Conservation (phyloP, 1,140 invertebrate species). For the Halictus rubicundus region DNA sequence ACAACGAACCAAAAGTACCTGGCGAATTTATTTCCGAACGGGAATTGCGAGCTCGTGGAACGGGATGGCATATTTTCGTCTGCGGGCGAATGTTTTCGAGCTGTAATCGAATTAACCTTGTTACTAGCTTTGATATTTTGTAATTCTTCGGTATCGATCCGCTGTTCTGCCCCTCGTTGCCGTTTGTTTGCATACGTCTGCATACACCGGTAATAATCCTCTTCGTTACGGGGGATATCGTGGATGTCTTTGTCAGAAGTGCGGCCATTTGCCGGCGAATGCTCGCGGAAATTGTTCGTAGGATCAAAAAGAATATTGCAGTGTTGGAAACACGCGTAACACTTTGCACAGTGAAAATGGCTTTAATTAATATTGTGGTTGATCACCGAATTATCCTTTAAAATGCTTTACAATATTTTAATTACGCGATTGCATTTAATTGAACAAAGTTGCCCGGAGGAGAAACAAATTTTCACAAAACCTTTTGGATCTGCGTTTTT, state of each 20-base stretch:
- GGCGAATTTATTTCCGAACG: too few relatives aligned
- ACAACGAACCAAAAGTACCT: too few relatives aligned
- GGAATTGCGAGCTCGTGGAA: background rate
- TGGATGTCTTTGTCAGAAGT: background rate
- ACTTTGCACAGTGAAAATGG: too few relatives aligned
- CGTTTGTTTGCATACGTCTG: slow-evolving; percentile 11
- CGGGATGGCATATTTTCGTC: background rate
- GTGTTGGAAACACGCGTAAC: too few relatives aligned
- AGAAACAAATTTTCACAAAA: too few relatives aligned
- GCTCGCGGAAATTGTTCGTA: background rate
- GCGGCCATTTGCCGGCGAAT: background rate
- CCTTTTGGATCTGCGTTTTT: too few relatives aligned
- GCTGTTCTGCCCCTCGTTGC: background rate
- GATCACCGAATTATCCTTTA: too few relatives aligned
- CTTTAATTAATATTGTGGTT: too few relatives aligned
- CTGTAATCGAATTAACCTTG: background rate
- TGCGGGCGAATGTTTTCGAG: background rate
- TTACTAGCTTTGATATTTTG: background rate
- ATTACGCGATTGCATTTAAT: too few relatives aligned
- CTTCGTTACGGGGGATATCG: slow-evolving; percentile 1
- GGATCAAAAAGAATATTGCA: background rate
- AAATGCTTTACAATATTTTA: too few relatives aligned
- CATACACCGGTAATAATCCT: background rate
- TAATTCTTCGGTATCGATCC: slow-evolving; percentile 29
- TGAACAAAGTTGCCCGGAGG: too few relatives aligned